A percentile compares a stretch with the other conserved stretches of the same genome.
Conservation (phyloP, 2,113 vertebrate genomes). For the Thryonomys swinderianus region DNA sequence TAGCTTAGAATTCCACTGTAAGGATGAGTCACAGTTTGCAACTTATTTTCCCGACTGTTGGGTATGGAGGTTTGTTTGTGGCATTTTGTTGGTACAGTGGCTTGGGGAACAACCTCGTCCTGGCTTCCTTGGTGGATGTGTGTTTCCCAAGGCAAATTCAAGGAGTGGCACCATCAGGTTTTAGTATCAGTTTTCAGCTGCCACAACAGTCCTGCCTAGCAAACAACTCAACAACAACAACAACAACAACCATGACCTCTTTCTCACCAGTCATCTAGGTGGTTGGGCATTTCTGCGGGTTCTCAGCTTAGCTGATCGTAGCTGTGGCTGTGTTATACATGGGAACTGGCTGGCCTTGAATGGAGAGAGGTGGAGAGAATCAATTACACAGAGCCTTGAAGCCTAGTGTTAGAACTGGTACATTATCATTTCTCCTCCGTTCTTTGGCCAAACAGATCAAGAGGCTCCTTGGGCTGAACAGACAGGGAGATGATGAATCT, state of each 20-base stretch:
- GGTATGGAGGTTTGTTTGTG: rapidly evolving
- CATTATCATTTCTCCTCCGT: neutral
- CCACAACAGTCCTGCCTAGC: neutral
- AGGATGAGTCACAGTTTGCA: neutral
- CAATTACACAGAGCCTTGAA: too few species aligned
- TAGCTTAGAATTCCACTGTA: neutral
- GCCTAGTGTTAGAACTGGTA: neutral
- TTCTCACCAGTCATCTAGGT: neutral
- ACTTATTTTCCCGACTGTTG: neutral
- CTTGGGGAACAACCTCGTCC: rapidly evolving
- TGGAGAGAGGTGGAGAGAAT: neutral
- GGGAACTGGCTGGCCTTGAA: neutral
- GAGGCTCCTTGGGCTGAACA: neutral
- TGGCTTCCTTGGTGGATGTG: neutral
- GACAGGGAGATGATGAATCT: neutral
- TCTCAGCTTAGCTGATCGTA: neutral
- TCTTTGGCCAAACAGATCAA: neutral
- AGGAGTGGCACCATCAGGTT: neutral
- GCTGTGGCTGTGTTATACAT: neutral
- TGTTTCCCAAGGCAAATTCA: neutral
- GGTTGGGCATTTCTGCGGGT: neutral
- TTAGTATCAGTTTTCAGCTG: neutral
- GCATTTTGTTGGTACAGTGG: rapidly evolving
- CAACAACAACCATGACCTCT: neutral
- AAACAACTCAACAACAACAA: neutral